Evolutionary conservation across 1,140 invertebrate genomes (phyloP).

Genomic region (Camponotus floridanus): DNA sequence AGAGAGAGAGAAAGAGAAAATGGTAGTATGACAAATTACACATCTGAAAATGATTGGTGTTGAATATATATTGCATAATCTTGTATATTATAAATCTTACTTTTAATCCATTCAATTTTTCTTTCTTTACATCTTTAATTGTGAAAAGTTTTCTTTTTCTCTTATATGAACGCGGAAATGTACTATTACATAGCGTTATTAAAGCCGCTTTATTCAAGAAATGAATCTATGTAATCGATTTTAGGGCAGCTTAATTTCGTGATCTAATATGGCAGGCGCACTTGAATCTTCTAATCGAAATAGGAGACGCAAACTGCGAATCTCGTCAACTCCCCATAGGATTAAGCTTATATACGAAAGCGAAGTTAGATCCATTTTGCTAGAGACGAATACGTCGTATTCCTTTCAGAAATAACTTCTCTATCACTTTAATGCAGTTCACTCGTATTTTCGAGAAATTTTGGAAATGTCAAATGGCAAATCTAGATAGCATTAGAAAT

Average conservation of each 20-base stretch:
- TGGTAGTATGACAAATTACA: slow-evolving; percentile 10
- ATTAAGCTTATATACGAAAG: slow-evolving; percentile 62
- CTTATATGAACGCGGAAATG: not conserved
- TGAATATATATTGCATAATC: slow-evolving; percentile 17
- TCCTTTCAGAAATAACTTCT: slow-evolving; percentile 59
- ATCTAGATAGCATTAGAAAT: not conserved
- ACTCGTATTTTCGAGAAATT: slow-evolving; percentile 53
- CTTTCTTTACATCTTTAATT: not conserved
- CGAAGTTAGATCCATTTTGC: slow-evolving; percentile 68
- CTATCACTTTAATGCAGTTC: slow-evolving; percentile 41
- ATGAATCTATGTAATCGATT: slow-evolving; percentile 22
- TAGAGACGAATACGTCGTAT: slow-evolving; percentile 59
- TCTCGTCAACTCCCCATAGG: slow-evolving; percentile 64
- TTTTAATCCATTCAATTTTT: not conserved
- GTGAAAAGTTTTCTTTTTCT: not conserved
- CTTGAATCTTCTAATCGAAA: slow-evolving; percentile 65
- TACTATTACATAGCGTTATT: not conserved
- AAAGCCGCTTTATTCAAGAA: not conserved
- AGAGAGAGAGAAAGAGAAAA: no score
- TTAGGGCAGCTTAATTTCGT: slow-evolving; percentile 44
- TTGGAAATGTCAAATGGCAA: slow-evolving; percentile 19
- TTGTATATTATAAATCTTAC: not conserved
- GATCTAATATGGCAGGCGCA: slow-evolving; percentile 3
- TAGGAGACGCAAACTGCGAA: slow-evolving; percentile 62
- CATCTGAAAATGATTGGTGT: slow-evolving; percentile 28